Percentiles rank a stretch among this genome's conserved stretches.
Evolutionary conservation across 2,888 invertebrate species (phyloP).

Genomic region (Cremastinae sp.): DNA sequence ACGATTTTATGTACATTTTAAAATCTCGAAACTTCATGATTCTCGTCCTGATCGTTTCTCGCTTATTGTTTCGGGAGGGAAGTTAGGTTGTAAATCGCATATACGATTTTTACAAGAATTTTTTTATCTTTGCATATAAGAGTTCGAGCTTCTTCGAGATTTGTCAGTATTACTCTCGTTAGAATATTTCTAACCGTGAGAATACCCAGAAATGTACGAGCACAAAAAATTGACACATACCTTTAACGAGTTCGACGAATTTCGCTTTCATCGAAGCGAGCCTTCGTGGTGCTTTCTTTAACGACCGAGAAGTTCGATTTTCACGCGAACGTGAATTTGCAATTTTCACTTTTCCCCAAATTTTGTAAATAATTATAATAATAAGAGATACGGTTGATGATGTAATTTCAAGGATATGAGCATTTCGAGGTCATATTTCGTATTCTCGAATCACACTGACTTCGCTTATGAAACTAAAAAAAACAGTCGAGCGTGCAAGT

Average conservation of each 20-base stretch:
- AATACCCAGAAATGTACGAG: constrained; percentile 11
- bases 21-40: background rate
- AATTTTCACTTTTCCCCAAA: constrained; percentile 24
- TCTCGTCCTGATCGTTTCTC: too few species aligned
- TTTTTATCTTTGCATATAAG: constrained; percentile 16
- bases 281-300: constrained; percentile 32
- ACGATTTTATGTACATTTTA: constrained; percentile 34
- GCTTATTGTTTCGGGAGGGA: too few species aligned
- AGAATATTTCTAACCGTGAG: constrained; percentile 5
- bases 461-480: constrained; percentile 38
- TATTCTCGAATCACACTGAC: constrained; percentile 49
- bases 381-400: constrained; percentile 32
- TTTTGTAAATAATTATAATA: constrained; percentile 53
- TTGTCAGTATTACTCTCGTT: constrained; percentile 41
- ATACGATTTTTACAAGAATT: constrained; percentile 2
- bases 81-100: background rate
- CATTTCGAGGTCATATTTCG: constrained; percentile 54
- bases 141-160: constrained; percentile 30
- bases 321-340: constrained; percentile 30
- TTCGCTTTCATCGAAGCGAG: constrained; percentile 22
- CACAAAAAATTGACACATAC: constrained; percentile 40
- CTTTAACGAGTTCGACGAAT: constrained; percentile 18
- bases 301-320: constrained; percentile 36
- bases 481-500: background rate
- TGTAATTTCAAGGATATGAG: constrained; percentile 39